phyloP scores from a whole-genome alignment of 2,797 vertebrate genomes.

The Hippocampus kuda region DNA sequence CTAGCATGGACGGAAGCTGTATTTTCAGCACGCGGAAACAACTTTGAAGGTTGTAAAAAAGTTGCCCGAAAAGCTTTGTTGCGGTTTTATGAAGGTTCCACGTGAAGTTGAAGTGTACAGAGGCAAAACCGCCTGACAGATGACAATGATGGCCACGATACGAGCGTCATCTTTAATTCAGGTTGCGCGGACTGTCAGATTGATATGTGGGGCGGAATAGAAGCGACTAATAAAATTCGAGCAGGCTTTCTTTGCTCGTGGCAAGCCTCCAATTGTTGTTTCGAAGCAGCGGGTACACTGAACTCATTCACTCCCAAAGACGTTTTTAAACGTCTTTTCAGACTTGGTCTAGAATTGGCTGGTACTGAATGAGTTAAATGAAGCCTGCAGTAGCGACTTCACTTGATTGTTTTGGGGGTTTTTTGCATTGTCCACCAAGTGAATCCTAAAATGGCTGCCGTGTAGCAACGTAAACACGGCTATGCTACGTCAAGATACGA shows the following conservation, averaged over 20 bases:
- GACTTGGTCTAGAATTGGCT: no score
- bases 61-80: not conserved
- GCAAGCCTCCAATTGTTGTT: not conserved
- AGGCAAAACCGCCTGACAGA: not conserved
- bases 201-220: not conserved
- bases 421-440: not conserved
- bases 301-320: no score
- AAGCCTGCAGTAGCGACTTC: not conserved
- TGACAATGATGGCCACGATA: not conserved
- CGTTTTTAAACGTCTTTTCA: no score
- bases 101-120: not conserved
- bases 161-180: not conserved
- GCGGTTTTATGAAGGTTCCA: not conserved
- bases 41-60: not conserved
- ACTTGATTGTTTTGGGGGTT: not conserved
- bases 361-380: no score
- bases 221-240: not conserved
- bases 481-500: no score
- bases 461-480: no score
- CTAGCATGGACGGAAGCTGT: not conserved
- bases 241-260: not conserved
- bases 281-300: not conserved
- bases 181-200: not conserved
- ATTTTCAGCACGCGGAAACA: conserved; percentile 17
- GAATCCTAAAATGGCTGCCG: no score